These are phyloP conservation scores for Paramormyrops hopkinsi DNA, from an alignment of 2,797 vertebrate species.

Conservation along the genomic window DNA sequence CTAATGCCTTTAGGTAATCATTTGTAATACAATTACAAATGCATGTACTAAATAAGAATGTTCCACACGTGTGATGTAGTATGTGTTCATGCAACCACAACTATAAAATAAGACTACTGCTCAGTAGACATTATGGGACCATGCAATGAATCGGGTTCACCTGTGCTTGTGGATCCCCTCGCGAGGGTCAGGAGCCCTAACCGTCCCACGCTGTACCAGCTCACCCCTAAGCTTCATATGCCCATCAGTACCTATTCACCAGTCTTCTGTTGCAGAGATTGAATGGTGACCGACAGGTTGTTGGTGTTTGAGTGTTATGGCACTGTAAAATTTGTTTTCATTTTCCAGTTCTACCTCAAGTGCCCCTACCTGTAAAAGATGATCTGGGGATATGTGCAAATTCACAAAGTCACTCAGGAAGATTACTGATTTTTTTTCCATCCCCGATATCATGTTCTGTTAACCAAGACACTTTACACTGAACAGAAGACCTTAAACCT, in stretches of 20 bases:
- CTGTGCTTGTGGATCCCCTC: neutral
- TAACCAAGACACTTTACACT: slow-evolving; percentile 64
- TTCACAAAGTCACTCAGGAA: slow-evolving; percentile 58
- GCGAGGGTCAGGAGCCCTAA: neutral
- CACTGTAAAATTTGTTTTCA: slow-evolving; percentile 36
- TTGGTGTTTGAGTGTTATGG: neutral
- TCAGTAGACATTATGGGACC: neutral
- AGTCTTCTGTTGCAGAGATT: neutral
- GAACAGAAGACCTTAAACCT: slow-evolving; percentile 66
- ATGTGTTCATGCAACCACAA: neutral
- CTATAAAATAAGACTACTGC: slow-evolving; percentile 9
- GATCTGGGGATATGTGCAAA: slow-evolving; percentile 5
- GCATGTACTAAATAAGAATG: neutral
- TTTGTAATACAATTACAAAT: neutral
- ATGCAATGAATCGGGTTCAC: neutral
- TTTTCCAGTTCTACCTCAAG: slow-evolving; percentile 8
- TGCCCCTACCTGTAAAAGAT: neutral
- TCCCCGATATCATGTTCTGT: slow-evolving; percentile 50
- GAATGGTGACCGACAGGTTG: neutral
- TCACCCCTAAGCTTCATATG: neutral
- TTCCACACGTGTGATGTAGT: neutral
- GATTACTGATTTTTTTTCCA: slow-evolving; percentile 57
- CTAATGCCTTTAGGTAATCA: slow-evolving; percentile 64
- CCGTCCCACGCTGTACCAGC: neutral
- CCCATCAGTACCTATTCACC: neutral